Evolutionary conservation across 2,113 vertebrate species (phyloP), one percentile per base, ranked within the genome.

Genomic region (Garra rufa): DNA sequence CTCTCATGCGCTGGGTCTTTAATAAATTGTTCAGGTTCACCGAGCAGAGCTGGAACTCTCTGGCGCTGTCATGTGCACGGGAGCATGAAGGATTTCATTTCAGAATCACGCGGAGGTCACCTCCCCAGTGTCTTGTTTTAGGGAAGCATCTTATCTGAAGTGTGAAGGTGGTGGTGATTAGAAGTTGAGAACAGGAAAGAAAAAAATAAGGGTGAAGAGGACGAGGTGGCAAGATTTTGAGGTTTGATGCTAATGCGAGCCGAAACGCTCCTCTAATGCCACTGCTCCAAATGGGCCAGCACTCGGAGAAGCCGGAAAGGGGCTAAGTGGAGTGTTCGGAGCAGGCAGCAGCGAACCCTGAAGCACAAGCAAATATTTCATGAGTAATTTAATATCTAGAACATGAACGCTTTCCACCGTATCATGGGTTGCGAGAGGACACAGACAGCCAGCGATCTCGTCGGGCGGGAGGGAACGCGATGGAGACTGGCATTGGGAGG

Each of bases 341-440:
- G 88, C 86, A 88, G 89, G 88, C 85, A 89, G 88, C 87, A 87
- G 89, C 73, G 34, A 85, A 91, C 91, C 92, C 91, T 85, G 88
- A 85, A 92, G 94, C 92, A 91, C 88, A 85, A 83, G 90, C 90
- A 91, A 94, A 94, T 95, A 92, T 94, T 95, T 95, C 90, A 94
- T 94, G 94, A 94, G 93, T 95, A 94, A 95, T 95, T 95, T 93
- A 94, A 93, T 95, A 95, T 93, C 91, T 94, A 91, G 94, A 94
- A 93, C 94, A 93, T 90, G 91, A 92, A 90, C 87, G 85, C n/a
- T 67, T 81, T 41, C 87, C 87, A 89, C 83, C 83, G 2, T 46
- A 67, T 86, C 88, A 89, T 90, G 89, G 88, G 89, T 92, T 84
- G 88, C 84, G 9, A 78, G 83, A 87, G 87, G 90, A 86, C 81